Evolutionary conservation across 2,797 vertebrate genomes (phyloP), one percentile per base, ranked within the genome.

Genomic region (Lepus townsendii): DNA sequence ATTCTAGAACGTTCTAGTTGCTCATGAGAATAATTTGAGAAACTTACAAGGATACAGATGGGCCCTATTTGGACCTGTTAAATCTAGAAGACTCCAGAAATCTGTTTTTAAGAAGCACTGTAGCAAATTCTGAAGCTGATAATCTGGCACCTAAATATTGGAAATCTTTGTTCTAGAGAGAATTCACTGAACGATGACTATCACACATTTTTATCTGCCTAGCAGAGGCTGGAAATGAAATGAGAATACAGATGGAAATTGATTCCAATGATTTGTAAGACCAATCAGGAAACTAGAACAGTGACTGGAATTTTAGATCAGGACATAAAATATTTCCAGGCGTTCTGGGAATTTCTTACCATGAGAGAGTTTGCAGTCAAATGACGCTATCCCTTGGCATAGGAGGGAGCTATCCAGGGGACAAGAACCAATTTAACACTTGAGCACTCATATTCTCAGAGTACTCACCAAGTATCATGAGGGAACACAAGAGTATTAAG

Each of bases 121-220:
- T 93, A 84, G 54, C 42, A 96, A 88, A 90, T 90, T 88, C 22
- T 94, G 30, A 86, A 92, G 66, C 30, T 88, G 11, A 52, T 90
- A 93, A 84, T 7, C 35, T 66, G 88, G 54, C 63, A 77, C 27
- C 69, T 76, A 24, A 95, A 77, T 69, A 87, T 79, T 35, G 50
- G 54, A 77, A 91, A 24, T 7, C 54, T 96, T 80, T 91, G 20
- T 83, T 85, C 27, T 60, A 83, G 30, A 92, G 62, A 78, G 69
- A 68, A 84, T 90, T 90, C n/a, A 77, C 60, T 95, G 5, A 80
- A 26, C n/a, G 76, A 76, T 72, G 47, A 85, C 35, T 47, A 75
- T 14, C 7, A 76, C 7, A 72, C 80, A 85, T 57, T 83, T 42
- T 83, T 42, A 92, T 66, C 75, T 95, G 3, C 24, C 42, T 80